A percentile compares a stretch with the other conserved stretches of the same genome.
Evolutionary conservation across 2,797 vertebrate genomes (phyloP).

Genomic region (Clarias platycephalus): DNA sequence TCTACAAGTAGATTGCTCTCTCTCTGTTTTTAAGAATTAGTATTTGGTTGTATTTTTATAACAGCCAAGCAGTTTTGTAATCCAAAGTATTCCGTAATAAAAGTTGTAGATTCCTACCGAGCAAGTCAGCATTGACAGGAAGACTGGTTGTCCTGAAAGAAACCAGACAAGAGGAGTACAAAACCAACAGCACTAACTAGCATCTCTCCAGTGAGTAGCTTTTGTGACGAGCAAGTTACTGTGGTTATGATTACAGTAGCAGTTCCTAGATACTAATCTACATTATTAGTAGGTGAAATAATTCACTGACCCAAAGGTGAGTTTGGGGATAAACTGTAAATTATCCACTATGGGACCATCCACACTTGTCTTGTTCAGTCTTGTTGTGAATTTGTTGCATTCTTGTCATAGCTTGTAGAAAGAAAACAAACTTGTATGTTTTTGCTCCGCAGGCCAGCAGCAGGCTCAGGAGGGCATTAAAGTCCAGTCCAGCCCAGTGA

Average conservation of each 20-base stretch:
- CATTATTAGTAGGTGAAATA: background rate
- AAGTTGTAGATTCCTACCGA: background rate
- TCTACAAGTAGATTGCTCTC: background rate
- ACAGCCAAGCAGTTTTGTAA: too few species aligned
- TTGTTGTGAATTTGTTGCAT: background rate
- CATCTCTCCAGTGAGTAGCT: too few species aligned
- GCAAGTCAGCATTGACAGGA: background rate
- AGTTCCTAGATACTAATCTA: background rate
- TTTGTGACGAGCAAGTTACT: background rate
- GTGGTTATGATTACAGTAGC: background rate
- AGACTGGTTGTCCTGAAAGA: background rate
- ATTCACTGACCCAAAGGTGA: background rate
- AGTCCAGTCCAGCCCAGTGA: constrained; percentile 89
- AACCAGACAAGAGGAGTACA: background rate
- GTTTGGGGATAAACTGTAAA: background rate
- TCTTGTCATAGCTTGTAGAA: background rate
- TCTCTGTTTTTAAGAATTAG: background rate
- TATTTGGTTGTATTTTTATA: background rate
- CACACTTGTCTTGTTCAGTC: background rate
- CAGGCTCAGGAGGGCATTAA: constrained; percentile 92
- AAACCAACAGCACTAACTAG: background rate
- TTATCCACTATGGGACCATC: background rate
- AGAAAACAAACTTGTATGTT: too few species aligned
- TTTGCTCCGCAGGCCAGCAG: constrained; percentile 82
- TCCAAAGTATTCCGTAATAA: too few species aligned